Conservation (phyloP, 1,140 invertebrate genomes). For the Drosophila murphyi region DNA sequence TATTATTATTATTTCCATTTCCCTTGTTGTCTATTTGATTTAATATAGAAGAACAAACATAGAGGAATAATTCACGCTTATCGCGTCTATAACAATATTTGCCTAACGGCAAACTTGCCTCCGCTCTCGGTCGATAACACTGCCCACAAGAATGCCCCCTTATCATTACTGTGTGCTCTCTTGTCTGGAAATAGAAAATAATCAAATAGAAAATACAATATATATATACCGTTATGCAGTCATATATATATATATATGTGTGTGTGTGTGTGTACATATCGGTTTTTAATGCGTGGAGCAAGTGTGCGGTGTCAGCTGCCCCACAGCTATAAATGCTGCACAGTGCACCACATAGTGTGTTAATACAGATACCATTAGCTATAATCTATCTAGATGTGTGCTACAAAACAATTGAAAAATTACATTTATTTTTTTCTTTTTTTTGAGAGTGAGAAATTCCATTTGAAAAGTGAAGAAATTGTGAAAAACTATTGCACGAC, state of each 20-base stretch:
- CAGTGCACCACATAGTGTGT: neutral
- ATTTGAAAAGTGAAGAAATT: too few relatives aligned
- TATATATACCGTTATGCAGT: constrained; percentile 1
- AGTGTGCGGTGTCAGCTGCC: constrained; percentile 33
- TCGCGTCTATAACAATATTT: constrained; percentile 18
- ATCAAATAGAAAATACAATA: constrained; percentile 13
- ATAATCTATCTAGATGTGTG: too few relatives aligned
- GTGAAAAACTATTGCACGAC: too few relatives aligned
- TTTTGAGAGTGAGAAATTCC: too few relatives aligned
- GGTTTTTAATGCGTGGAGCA: constrained; percentile 28
- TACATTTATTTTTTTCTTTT: too few relatives aligned
- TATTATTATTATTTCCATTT: constrained; percentile 5
- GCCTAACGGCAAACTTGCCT: neutral
- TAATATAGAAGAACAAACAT: neutral
- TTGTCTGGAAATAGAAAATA: constrained; percentile 44
- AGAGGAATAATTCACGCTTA: constrained; percentile 27
- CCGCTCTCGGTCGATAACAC: constrained; percentile 21
- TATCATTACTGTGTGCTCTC: constrained; percentile 39
- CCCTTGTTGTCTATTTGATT: neutral
- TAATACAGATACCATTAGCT: too few relatives aligned
- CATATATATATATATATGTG: neutral
- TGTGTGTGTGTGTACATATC: constrained; percentile 18
- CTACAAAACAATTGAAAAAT: too few relatives aligned
- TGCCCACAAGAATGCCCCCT: constrained; percentile 21
- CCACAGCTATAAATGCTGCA: neutral